Conservation (phyloP, 2,113 vertebrate species). For the Romanogobio albipinnatus region DNA sequence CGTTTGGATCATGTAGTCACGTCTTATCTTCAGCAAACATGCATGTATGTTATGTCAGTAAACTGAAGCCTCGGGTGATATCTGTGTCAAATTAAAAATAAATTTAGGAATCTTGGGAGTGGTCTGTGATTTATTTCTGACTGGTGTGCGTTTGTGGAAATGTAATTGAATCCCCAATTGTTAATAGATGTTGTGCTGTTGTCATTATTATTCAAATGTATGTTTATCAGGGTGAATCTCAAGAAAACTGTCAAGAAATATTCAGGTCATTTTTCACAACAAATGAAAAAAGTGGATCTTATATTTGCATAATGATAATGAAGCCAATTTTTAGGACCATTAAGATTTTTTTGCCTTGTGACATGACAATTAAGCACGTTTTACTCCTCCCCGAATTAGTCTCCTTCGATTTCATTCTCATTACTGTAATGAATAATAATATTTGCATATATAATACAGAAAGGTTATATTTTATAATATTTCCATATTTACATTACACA, state of each 20-base stretch:
- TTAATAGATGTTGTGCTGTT: background rate
- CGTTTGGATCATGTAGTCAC: constrained; percentile 21
- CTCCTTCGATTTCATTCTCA: background rate
- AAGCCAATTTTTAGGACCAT: background rate
- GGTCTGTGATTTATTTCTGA: background rate
- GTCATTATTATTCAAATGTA: background rate
- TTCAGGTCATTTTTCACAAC: background rate
- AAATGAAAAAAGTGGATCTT: background rate
- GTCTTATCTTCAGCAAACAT: constrained; percentile 33
- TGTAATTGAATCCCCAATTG: constrained; percentile 3
- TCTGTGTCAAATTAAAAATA: constrained; percentile 40
- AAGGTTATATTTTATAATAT: too few relatives aligned
- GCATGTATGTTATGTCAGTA: background rate
- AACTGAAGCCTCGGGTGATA: constrained; percentile 9
- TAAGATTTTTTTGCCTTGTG: background rate
- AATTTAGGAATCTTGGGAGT: constrained; percentile 5
- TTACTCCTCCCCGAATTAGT: background rate
- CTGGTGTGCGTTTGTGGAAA: background rate
- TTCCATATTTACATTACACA: background rate
- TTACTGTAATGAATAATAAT: background rate
- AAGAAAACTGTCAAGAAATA: background rate
- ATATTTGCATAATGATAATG: background rate
- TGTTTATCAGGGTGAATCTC: background rate
- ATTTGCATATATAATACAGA: background rate
- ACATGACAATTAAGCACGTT: background rate